Evolutionary conservation across 2,888 invertebrate genomes (phyloP), one percentile per base, ranked within the genome.

Genomic region (Drosophila subsilvestris): DNA sequence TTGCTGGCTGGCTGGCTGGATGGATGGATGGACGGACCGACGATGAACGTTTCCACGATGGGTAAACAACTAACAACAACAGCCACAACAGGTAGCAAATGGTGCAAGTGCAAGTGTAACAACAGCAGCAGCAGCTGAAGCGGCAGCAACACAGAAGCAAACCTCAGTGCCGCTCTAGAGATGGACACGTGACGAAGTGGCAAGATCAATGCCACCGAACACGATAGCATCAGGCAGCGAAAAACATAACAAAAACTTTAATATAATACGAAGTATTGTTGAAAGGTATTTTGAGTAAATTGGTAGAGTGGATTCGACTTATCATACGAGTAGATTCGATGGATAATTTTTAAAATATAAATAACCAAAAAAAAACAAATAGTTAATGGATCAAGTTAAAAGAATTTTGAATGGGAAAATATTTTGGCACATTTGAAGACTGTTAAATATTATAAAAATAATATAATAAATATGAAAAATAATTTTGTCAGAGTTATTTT

Each of bases 61-160:
- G 54, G 54, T 53, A 65, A 65, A 65, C 66, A 65, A 47, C 27
- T 27, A 53, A 17, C 49, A 50, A 14, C 56, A 37, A 60, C 53
- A 54, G 22, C 29, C 51, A 14, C 65, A 73, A 59, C 69, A 67
- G 65, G 75, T 70, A 72, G 70, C 70, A 63, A 71, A 45, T 72
- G 71, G 81, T 37, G 37, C 88, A 86, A 88, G 85, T 88, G 88
- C 85, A 85, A 88, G 87, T 88, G 87, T 86, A 86, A 79, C 84
- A 84, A 71, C 84, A 56, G 69, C 54, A 54, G 37, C 22, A 42
- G 12, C 22, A 54, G 22, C 27, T 27, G 27, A 27, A 27, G 27
- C 27, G 27, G 27, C 27, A 27, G 86, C 83, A 86, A 25, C 25
- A 79, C 84, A 84, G 71, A 79, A 58, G 67, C 55, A 10, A 25